Conservation (phyloP, 2,888 invertebrate genomes). For the Anoplius nigerrimus region DNA sequence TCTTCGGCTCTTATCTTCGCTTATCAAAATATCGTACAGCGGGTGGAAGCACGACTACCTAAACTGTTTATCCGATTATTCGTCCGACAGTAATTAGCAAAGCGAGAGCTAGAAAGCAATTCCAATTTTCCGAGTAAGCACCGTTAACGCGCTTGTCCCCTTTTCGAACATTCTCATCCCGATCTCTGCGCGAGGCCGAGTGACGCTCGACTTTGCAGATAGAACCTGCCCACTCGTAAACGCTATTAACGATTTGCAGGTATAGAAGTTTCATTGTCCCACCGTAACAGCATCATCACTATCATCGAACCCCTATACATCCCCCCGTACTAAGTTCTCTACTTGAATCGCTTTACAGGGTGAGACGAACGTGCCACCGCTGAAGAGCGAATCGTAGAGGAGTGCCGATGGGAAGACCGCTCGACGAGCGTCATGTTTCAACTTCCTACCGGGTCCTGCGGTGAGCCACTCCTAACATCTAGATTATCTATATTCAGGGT, state of each 20-base stretch:
- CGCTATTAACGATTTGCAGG: constrained; percentile 60
- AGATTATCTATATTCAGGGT: constrained; percentile 77
- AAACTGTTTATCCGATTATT: too few relatives aligned
- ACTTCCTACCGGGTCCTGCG: constrained; percentile 69
- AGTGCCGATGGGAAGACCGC: constrained; percentile 50
- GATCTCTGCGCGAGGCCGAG: constrained; percentile 28
- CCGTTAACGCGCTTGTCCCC: not conserved
- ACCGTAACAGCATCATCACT: constrained; percentile 63
- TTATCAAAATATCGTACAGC: not conserved
- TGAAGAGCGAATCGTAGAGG: constrained; percentile 53
- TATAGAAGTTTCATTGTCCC: constrained; percentile 72
- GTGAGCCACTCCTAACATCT: constrained; percentile 73
- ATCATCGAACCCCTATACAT: constrained; percentile 42
- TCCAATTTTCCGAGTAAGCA: not conserved
- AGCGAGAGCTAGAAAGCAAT: too few relatives aligned
- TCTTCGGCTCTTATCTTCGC: not conserved
- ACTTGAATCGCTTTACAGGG: constrained; percentile 74
- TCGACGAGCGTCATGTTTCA: constrained; percentile 71
- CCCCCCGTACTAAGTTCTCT: constrained; percentile 69
- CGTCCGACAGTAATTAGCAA: not conserved
- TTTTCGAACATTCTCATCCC: constrained; percentile 4
- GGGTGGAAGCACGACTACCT: not conserved
- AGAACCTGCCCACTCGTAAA: constrained; percentile 20
- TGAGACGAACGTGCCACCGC: constrained; percentile 42
- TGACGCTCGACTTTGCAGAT: constrained; percentile 29